A percentile compares a stretch with the other conserved stretches of the same genome.
These are phyloP conservation scores for Chymomyza procnemis DNA, from an alignment of 2,888 invertebrate species.

Conservation along the genomic window DNA sequence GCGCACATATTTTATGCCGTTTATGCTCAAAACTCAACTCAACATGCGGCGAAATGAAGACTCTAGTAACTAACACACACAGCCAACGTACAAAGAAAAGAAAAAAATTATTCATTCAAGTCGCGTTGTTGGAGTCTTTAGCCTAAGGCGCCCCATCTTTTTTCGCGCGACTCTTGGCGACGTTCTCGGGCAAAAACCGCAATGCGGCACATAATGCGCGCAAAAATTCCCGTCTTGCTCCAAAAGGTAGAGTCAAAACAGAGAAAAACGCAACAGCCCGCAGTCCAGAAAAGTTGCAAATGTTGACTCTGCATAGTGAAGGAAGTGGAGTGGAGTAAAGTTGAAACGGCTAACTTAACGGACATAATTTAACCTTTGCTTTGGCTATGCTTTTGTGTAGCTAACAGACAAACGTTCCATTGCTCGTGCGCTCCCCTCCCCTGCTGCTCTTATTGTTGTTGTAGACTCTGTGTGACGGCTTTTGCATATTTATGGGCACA, in stretches of 20 bases:
- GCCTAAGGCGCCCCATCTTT: slow-evolving; percentile 47
- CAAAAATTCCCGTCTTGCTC: slow-evolving; percentile 57
- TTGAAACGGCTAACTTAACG: slow-evolving; percentile 4
- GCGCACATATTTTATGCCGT: slow-evolving; percentile 72
- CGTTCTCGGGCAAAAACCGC: slow-evolving; percentile 65
- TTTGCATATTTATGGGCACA: slow-evolving; percentile 1
- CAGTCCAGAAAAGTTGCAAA: slow-evolving; percentile 56
- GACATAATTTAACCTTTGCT: slow-evolving; percentile 17
- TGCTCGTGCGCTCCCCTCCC: not conserved
- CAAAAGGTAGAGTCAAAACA: slow-evolving; percentile 37
- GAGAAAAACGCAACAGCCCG: slow-evolving; percentile 45
- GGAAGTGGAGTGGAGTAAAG: not conserved
- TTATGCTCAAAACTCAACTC: slow-evolving; percentile 67
- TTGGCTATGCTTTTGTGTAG: slow-evolving; percentile 10
- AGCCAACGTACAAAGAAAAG: slow-evolving; percentile 14
- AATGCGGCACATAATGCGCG: slow-evolving; percentile 75
- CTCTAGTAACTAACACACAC: not conserved
- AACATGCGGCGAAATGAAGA: slow-evolving; percentile 32
- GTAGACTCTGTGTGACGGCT: not conserved
- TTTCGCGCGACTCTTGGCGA: slow-evolving; percentile 51
- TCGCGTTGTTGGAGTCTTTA: slow-evolving; percentile 24
- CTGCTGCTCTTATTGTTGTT: not conserved
- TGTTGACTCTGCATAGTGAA: slow-evolving; percentile 35
- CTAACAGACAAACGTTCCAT: not conserved
- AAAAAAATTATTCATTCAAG: slow-evolving; percentile 37